Percentiles rank a stretch among this genome's conserved stretches.
Evolutionary conservation across 2,113 vertebrate species (phyloP).

Genomic region (Micromys minutus): DNA sequence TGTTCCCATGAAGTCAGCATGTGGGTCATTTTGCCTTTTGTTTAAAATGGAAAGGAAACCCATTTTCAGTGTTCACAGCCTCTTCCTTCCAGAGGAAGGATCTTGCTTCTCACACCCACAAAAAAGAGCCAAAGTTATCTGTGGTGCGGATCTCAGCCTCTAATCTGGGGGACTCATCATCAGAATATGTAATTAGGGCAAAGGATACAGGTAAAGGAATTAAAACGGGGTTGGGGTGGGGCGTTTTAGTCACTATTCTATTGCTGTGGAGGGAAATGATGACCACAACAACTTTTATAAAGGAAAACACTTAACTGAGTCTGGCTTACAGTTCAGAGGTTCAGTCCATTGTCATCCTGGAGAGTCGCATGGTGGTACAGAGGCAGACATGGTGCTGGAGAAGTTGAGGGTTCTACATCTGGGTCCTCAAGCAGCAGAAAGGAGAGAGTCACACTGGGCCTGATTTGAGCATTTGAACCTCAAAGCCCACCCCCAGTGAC

Average conservation of each 20-base stretch:
- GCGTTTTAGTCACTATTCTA: background rate
- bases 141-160: background rate
- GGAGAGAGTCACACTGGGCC: background rate
- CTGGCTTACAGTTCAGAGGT: background rate
- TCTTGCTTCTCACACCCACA: background rate
- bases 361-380: accelerated
- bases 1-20: background rate
- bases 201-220: background rate
- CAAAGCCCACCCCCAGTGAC: background rate
- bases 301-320: background rate
- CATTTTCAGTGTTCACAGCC: background rate
- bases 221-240: background rate
- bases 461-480: background rate
- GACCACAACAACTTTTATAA: background rate
- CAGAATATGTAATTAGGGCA: no score
- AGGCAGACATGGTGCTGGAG: background rate
- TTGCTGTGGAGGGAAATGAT: background rate
- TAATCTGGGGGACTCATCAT: background rate
- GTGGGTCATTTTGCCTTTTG: background rate
- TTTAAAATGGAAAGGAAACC: background rate
- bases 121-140: background rate
- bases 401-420: background rate
- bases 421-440: background rate
- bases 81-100: background rate
- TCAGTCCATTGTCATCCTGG: background rate